Base-by-base conservation (phyloP, 2,888 invertebrate species). In the Pharmacophagus antenor region DNA sequence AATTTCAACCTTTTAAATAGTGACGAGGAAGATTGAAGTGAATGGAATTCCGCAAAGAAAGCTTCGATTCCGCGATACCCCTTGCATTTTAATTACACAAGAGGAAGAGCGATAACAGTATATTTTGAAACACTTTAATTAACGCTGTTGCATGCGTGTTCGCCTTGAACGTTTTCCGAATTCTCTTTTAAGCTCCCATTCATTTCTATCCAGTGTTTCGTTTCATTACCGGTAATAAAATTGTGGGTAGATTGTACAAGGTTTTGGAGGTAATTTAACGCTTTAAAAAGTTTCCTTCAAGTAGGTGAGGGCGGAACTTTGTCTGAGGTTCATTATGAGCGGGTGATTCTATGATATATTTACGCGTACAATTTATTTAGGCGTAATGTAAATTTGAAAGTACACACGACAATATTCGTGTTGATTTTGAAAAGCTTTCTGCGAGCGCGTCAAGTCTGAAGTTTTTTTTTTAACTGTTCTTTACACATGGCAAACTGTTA, bases 81-180 rank as follows among this genome's bases (percentile, higher is more conserved):
- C 82, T 80, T 80, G 85, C 81, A 82, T 85, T 88, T 84, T 87
- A 89, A 88, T 89, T 85, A 84, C 80, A 71, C 77, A 66, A 68
- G 64, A 82, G 87, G 87, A 87, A 87, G 82, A 79, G 81, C 79
- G 87, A 88, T 87, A 85, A 80, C 80, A 71, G 82, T 82, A 82
- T 84, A 85, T 89, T 88, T 85, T 80, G 85, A 75, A 84, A 82
- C 83, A 82, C 81, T 86, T 83, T 88, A 87, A 90, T 88, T 84
- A 88, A 85, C 83, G 84, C 85, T 82, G 83, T 80, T 82, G 81
- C 83, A 86, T 80, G 84, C 82, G 84, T 85, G 84, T 80, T 79
- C 71, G 65, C 70, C 77, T 79, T 67, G 75, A 80, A 72, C 79
- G 79, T 79, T 79, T 81, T 79, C 69, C 65, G 70, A 76, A 74